These are phyloP conservation scores for Cheilosia vernalis DNA, from an alignment of 2,888 invertebrate genomes.

Conservation along the genomic window DNA sequence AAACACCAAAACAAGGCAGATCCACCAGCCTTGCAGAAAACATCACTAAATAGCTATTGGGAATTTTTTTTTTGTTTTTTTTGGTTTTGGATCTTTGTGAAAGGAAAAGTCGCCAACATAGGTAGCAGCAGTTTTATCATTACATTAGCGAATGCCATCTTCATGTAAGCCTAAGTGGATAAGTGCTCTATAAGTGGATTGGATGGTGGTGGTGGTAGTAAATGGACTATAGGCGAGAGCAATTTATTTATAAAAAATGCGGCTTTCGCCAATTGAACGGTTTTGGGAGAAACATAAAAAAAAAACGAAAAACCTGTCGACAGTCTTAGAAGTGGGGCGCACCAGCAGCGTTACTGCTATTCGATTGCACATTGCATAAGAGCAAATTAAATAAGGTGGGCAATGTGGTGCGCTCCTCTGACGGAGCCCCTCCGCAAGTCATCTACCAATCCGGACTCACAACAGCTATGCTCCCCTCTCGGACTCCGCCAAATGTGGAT, in stretches of 20 bases:
- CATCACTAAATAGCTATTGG: slow-evolving; percentile 14
- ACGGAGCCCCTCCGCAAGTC: slow-evolving; percentile 23
- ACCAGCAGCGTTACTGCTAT: slow-evolving; percentile 17
- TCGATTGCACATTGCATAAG: slow-evolving; percentile 61
- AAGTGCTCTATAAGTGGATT: slow-evolving; percentile 28
- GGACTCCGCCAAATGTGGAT: not conserved
- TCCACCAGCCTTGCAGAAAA: slow-evolving; percentile 18
- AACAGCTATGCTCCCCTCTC: slow-evolving; percentile 26
- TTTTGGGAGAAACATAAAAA: slow-evolving; percentile 24
- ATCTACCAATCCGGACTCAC: slow-evolving; percentile 36
- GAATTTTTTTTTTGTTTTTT: not conserved
- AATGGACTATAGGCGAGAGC: slow-evolving; percentile 25
- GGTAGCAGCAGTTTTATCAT: slow-evolving; percentile 51
- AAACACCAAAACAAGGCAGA: not conserved
- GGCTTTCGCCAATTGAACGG: slow-evolving; percentile 65
- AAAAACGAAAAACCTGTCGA: not conserved
- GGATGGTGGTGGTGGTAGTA: slow-evolving; percentile 11
- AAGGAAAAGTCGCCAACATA: slow-evolving; percentile 65
- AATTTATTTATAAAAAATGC: slow-evolving; percentile 18
- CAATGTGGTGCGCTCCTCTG: slow-evolving; percentile 36
- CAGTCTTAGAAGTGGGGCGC: slow-evolving; percentile 31
- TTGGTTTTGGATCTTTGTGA: slow-evolving; percentile 48
- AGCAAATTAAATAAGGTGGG: slow-evolving; percentile 67
- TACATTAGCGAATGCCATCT: slow-evolving; percentile 66
- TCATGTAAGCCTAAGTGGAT: slow-evolving; percentile 44